Evolutionary conservation across 1,140 invertebrate species (phyloP).

Genomic region (Macrosteles quadrilineatus): DNA sequence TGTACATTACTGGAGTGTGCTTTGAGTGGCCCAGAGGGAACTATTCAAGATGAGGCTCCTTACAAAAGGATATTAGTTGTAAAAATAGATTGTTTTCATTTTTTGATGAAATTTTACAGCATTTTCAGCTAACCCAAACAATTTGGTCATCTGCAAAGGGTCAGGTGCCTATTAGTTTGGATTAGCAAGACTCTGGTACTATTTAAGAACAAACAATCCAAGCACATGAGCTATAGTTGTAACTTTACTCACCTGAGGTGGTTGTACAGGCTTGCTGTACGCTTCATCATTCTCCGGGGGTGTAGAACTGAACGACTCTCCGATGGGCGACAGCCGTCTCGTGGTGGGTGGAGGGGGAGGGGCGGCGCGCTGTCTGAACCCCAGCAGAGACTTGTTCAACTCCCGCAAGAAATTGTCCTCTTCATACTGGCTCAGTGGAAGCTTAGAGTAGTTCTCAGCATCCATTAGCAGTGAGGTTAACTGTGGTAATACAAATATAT

Average conservation of each 20-base stretch:
- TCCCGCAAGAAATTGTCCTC: conserved; percentile 75
- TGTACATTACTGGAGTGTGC: too few species aligned
- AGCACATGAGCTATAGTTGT: too few species aligned
- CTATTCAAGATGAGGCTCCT: too few species aligned
- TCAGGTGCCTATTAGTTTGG: too few species aligned
- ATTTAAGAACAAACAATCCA: too few species aligned
- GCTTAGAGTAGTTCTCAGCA: conserved; percentile 68
- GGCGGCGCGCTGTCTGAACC: conserved; percentile 63
- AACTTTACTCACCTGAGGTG: not conserved
- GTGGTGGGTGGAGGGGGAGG: conserved; percentile 48
- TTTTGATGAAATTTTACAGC: too few species aligned
- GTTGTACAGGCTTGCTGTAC: not conserved
- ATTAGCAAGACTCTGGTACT: too few species aligned
- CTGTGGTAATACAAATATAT: conserved; percentile 47
- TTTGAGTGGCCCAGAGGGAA: too few species aligned
- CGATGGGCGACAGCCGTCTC: conserved; percentile 68
- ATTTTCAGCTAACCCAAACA: too few species aligned
- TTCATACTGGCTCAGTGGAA: conserved; percentile 70
- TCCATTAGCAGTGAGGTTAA: conserved; percentile 69
- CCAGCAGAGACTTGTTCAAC: conserved; percentile 76
- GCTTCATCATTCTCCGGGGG: conserved; percentile 43
- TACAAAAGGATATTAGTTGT: too few species aligned
- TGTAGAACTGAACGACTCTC: conserved; percentile 64
- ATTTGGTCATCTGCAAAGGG: too few species aligned
- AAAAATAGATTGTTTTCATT: too few species aligned